phyloP scores from a whole-genome alignment of 1,140 invertebrate genomes.

The Ditylenchus dipsaci region DNA sequence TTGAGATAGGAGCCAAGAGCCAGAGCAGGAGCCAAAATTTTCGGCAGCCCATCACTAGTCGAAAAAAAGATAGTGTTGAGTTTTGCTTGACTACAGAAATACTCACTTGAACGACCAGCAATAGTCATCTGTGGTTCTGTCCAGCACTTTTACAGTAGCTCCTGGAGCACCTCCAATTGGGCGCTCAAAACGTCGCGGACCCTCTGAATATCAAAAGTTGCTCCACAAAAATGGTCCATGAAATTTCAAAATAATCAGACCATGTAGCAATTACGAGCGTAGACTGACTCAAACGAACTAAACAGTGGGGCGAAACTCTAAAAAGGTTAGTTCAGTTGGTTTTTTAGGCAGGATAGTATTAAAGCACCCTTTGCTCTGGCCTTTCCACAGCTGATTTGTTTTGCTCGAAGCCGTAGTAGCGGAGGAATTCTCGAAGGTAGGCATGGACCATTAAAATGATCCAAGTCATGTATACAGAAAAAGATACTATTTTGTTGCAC shows the following conservation, averaged over 20 bases:
- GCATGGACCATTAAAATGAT: conserved; percentile 47
- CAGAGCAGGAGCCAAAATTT: no score
- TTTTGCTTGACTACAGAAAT: not conserved
- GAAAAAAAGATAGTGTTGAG: no score
- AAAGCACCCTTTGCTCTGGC: conserved; percentile 31
- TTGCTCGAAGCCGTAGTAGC: conserved; percentile 49
- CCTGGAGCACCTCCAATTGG: conserved; percentile 52
- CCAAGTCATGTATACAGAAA: conserved; percentile 55
- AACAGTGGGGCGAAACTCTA: conserved; percentile 62
- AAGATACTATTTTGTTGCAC: conserved; percentile 33
- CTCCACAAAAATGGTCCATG: not conserved
- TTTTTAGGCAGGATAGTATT: conserved; percentile 10
- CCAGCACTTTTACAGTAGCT: conserved; percentile 41
- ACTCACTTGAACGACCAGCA: conserved; percentile 52
- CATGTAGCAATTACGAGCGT: conserved; percentile 62
- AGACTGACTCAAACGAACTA: conserved; percentile 63
- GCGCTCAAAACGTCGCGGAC: conserved; percentile 61
- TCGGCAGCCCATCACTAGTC: no score
- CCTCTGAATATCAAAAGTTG: not conserved
- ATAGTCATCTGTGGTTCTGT: conserved; percentile 50
- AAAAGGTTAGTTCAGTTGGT: not conserved
- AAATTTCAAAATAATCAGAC: not conserved
- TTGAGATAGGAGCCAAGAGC: no score
- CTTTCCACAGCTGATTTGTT: conserved; percentile 50
- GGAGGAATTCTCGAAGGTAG: conserved; percentile 52